Evolutionary conservation across 2,797 vertebrate species (phyloP).

Genomic region (Fringilla coelebs): DNA sequence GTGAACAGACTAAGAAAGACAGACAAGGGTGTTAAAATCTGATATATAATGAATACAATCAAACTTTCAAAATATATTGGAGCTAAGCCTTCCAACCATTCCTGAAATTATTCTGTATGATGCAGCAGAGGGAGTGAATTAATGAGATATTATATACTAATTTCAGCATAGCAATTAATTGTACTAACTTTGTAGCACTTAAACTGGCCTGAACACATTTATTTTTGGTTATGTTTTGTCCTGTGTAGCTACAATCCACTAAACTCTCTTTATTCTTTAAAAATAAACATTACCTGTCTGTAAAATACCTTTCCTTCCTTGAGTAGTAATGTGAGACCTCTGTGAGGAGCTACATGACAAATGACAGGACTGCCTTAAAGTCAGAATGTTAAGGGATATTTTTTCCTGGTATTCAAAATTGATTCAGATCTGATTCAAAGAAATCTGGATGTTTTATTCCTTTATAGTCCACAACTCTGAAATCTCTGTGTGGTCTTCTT

Average conservation of each 20-base stretch:
- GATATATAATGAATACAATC: neutral
- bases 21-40: neutral
- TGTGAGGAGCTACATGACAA: neutral
- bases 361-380: neutral
- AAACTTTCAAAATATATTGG: neutral
- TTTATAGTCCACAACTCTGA: neutral
- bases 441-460: neutral
- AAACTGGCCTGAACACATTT: neutral
- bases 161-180: neutral
- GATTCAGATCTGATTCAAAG: neutral
- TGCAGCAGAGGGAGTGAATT: neutral
- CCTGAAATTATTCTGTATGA: neutral
- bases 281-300: neutral
- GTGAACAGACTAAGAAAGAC: constrained; percentile 91
- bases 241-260: neutral
- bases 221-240: neutral
- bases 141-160: neutral
- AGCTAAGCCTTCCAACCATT: neutral
- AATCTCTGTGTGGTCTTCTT: neutral
- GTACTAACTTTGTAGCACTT: neutral
- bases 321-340: neutral
- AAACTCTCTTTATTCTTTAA: neutral
- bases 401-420: neutral
- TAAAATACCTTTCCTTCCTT: neutral
- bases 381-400: neutral